Percentiles rank a stretch among this genome's conserved stretches.
Evolutionary conservation across 2,797 vertebrate species (phyloP).

Genomic region (Characodon lateralis): DNA sequence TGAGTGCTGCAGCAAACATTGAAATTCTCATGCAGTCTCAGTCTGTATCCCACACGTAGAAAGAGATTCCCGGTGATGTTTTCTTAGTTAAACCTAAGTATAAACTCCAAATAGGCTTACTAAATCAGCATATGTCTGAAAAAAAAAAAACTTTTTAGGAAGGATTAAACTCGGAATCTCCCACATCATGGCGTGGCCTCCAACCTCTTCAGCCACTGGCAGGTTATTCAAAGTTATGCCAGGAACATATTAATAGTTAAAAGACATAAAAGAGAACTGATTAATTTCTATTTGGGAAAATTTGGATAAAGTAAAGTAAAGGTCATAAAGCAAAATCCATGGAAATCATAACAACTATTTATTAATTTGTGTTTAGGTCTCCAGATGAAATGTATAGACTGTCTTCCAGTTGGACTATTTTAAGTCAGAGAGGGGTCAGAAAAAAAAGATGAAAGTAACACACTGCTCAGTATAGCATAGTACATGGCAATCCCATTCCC

Average conservation of each 20-base stretch:
- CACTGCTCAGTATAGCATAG: constrained; percentile 52
- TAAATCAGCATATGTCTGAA: neutral
- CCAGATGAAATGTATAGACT: constrained; percentile 34
- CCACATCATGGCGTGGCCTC: no score
- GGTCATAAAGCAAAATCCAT: neutral
- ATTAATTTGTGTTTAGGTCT: constrained; percentile 25
- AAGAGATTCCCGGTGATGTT: no score
- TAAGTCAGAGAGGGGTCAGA: constrained; percentile 21
- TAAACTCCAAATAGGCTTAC: no score
- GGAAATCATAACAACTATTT: constrained; percentile 3
- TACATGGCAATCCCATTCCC: constrained; percentile 75
- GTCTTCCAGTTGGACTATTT: constrained; percentile 43
- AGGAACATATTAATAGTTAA: neutral
- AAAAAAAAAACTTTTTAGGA: neutral
- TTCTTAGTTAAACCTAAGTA: neutral
- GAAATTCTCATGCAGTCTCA: neutral
- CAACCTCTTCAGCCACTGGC: no score
- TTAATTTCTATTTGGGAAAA: no score
- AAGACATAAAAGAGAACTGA: no score
- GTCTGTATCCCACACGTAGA: no score
- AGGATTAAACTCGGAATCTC: no score
- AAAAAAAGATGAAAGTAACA: constrained; percentile 62
- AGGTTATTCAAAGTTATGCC: no score
- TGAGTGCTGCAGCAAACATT: neutral
- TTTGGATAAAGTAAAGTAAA: no score